A percentile compares a stretch with the other conserved stretches of the same genome.
Evolutionary conservation across 2,797 vertebrate species (phyloP).

Genomic region (Aeoliscus strigatus): DNA sequence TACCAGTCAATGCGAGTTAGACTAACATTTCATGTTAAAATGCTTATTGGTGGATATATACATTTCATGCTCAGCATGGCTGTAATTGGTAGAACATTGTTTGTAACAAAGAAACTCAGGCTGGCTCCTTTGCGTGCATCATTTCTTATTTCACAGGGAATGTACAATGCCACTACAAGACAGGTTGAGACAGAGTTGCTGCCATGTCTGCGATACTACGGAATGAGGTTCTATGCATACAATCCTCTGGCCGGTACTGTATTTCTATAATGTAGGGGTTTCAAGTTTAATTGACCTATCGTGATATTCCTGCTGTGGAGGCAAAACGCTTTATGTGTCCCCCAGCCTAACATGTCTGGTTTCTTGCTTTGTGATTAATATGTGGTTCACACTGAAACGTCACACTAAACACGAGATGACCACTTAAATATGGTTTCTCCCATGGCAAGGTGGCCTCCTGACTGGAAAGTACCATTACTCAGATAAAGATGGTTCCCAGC

Average conservation of each 20-base stretch:
- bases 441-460: slow-evolving; percentile 83
- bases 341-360: too few species aligned
- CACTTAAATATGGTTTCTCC: slow-evolving; percentile 1
- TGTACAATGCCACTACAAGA: slow-evolving; percentile 93
- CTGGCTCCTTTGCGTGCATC: too few species aligned
- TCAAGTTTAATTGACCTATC: too few species aligned
- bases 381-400: too few species aligned
- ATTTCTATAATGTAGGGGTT: background rate
- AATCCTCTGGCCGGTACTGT: slow-evolving; percentile 90
- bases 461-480: slow-evolving; percentile 89
- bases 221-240: slow-evolving; percentile 90
- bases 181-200: slow-evolving; percentile 89
- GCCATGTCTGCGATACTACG: slow-evolving; percentile 83
- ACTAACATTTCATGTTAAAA: background rate
- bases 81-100: too few species aligned
- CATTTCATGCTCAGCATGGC: too few species aligned
- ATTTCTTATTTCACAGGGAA: slow-evolving; percentile 85
- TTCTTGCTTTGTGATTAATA: background rate
- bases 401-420: too few species aligned
- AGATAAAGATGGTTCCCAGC: slow-evolving; percentile 80
- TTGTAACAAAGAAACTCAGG: too few species aligned
- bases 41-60: background rate
- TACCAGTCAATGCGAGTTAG: too few species aligned
- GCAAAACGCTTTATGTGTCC: too few species aligned
- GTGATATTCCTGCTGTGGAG: background rate